Evolutionary conservation across 2,888 invertebrate species (phyloP), one percentile per base, ranked within the genome.

Genomic region (Ormia ochracea): DNA sequence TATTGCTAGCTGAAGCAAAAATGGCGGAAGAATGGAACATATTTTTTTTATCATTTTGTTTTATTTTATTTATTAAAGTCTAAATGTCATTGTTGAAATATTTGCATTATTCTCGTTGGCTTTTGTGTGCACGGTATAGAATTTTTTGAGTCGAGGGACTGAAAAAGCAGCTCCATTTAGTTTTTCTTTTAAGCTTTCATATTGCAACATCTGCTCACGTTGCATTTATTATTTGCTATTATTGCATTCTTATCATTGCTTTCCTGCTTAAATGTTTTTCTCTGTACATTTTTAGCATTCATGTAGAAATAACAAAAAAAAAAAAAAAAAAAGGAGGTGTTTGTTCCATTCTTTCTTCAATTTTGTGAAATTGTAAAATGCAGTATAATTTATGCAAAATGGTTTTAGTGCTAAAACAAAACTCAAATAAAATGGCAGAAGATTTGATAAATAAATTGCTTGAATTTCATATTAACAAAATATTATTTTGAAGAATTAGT

Each of bases 61-160:
- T 43, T 17, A 54, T 61, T 74, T 63, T 73, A 78, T 79, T 75
- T 75, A 73, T 80, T 76, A 72, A 73, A 68, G 72, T 73, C 66
- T 63, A 76, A 72, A 68, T 80, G 80, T 80, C 80, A 76, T 80
- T 80, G 76, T 69, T 72, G 76, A 80, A 80, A 69, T 68, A 80
- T 76, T 73, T 79, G 50, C 74, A 74, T 74, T 63, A 38, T 52
- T 56, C 31, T 41, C 31, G 56, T 72, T 56, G 63, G 41, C 26
- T 31, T 12, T 2, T 21, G 28, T 54, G 12, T 52, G 17, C n/a
- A 21, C 6, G 14, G 21, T 41, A 26, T 26, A 7, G n/a, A n/a
- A n/a, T n/a, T n/a, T n/a, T n/a, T n/a, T n/a, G 31, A 12, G 50
- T 50, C 36, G 9, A 50, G 48, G 54, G 52, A 48, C n/a, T 23